Percentiles rank a stretch among this genome's conserved stretches.
These are phyloP conservation scores for Hapalemur alaotrensis DNA, from an alignment of 2,797 vertebrate genomes.

Conservation along the genomic window DNA sequence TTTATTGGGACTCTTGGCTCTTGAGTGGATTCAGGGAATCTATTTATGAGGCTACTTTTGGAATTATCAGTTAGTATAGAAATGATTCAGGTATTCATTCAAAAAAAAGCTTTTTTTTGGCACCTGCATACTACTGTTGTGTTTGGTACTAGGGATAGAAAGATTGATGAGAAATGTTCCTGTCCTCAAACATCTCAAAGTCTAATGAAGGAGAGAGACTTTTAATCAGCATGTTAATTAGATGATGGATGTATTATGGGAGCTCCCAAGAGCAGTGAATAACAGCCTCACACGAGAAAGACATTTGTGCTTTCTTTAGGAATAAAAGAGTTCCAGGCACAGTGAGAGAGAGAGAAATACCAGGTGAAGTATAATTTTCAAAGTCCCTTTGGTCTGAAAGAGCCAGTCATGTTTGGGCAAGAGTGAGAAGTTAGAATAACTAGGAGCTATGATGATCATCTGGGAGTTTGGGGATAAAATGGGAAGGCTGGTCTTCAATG, in stretches of 20 bases:
- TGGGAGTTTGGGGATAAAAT: background rate
- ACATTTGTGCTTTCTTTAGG: background rate
- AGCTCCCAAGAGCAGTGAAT: background rate
- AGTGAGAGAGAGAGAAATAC: background rate
- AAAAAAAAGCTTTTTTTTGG: background rate
- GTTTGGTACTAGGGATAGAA: background rate
- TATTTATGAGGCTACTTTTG: background rate
- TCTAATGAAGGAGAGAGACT: background rate
- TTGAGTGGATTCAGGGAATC: background rate
- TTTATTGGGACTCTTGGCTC: background rate
- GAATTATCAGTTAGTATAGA: background rate
- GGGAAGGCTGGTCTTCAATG: background rate
- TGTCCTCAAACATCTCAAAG: background rate
- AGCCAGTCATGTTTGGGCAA: background rate
- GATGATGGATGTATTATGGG: background rate
- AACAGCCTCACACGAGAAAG: background rate
- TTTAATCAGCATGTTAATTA: background rate
- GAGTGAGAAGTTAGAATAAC: background rate
- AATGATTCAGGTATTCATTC: background rate
- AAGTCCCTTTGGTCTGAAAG: background rate
- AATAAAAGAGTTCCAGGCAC: background rate
- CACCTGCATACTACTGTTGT: background rate
- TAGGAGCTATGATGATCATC: fast-evolving
- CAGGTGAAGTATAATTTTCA: background rate
- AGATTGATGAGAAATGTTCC: background rate